phyloP scores from a whole-genome alignment of 2,113 vertebrate genomes.

The Xenotilapia leptura region DNA sequence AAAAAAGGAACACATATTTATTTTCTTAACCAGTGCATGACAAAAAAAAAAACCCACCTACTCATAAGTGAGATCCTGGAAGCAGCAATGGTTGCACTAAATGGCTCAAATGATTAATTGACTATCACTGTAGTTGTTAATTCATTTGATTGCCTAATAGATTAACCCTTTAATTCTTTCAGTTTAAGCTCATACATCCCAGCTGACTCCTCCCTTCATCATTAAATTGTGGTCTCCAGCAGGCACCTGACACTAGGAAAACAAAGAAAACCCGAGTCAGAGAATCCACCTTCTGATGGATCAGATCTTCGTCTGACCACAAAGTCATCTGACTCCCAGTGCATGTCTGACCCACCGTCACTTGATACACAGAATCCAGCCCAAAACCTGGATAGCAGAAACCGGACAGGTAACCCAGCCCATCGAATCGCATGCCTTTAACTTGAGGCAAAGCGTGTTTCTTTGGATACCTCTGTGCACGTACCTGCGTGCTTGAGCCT shows the following conservation, averaged over 20 bases:
- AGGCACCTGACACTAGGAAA: slow-evolving; percentile 7
- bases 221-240: not conserved
- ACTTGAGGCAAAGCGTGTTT: not conserved
- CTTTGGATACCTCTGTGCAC: not conserved
- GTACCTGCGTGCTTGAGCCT: not conserved
- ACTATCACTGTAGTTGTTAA: not conserved
- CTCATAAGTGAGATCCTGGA: not conserved
- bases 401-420: not conserved
- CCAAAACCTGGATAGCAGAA: slow-evolving; percentile 33
- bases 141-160: not conserved
- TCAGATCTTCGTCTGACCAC: slow-evolving; percentile 48
- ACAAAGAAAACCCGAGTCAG: slow-evolving; percentile 46
- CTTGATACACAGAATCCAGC: slow-evolving; percentile 38
- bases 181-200: not conserved
- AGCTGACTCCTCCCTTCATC: not conserved
- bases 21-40: not conserved
- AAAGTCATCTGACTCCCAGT: slow-evolving; percentile 45
- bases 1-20: not conserved
- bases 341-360: slow-evolving; percentile 38
- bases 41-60: accelerated
- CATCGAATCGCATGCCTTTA: not conserved
- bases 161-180: not conserved
- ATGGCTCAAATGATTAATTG: not conserved
- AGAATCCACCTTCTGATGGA: slow-evolving; percentile 37
- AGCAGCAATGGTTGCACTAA: not conserved